Conservation (phyloP, 2,888 invertebrate genomes). For the Lamellibrachia satsuma region DNA sequence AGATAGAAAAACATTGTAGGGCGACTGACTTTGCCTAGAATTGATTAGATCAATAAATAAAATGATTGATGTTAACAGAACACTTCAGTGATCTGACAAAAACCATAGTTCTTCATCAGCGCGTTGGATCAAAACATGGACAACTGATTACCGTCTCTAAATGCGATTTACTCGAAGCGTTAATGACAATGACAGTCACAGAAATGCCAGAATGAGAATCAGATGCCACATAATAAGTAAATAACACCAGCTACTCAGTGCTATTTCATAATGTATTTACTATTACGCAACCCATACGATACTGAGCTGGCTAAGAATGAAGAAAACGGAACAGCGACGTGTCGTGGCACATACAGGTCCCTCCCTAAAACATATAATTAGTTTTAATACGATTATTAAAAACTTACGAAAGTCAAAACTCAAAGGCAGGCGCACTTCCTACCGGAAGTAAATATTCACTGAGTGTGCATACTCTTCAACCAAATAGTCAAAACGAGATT, state of each 20-base stretch:
- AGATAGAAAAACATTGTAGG: too few species aligned
- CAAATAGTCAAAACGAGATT: not conserved
- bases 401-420: not conserved
- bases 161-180: too few species aligned
- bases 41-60: too few species aligned
- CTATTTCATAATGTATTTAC: not conserved
- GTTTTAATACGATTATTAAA: not conserved
- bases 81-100: too few species aligned
- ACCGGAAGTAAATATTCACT: conserved; percentile 12
- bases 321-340: not conserved
- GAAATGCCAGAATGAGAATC: not conserved
- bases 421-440: not conserved
- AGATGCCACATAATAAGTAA: not conserved
- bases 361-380: not conserved
- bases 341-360: not conserved
- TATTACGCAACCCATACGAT: not conserved
- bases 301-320: not conserved
- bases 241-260: not conserved
- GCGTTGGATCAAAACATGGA: too few species aligned
- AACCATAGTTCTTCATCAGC: too few species aligned
- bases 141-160: too few species aligned
- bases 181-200: not conserved
- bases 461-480: not conserved
- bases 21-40: too few species aligned
- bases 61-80: too few species aligned